A percentile compares a stretch with the other conserved stretches of the same genome.
Conservation (phyloP, 2,113 vertebrate species). For the Hippotragus niger region DNA sequence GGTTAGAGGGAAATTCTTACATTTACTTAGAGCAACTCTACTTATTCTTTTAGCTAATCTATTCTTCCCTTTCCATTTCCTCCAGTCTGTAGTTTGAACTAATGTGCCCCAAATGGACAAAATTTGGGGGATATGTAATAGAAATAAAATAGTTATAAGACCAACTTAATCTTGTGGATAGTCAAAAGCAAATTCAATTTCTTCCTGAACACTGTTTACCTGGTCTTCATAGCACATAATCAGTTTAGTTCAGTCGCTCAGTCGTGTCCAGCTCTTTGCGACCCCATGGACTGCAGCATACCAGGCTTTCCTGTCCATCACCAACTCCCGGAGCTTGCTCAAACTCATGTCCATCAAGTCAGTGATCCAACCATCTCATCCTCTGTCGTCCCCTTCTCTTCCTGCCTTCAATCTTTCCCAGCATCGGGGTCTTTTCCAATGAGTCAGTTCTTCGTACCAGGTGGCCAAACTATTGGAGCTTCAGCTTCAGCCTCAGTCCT, state of each 20-base stretch:
- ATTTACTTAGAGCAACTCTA: not conserved
- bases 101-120: not conserved
- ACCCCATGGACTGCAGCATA: not conserved
- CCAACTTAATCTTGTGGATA: not conserved
- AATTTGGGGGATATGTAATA: not conserved
- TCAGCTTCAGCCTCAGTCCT: not conserved
- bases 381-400: not conserved
- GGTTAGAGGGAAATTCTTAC: not conserved
- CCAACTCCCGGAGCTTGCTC: rapidly evolving
- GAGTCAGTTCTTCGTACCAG: not conserved
- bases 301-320: not conserved
- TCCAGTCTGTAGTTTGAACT: not conserved
- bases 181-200: not conserved
- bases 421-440: not conserved
- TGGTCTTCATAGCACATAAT: conserved; percentile 44
- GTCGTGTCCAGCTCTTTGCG: not conserved
- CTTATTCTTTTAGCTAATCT: not conserved
- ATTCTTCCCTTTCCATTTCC: not conserved
- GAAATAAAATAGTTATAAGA: not conserved
- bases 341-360: not conserved
- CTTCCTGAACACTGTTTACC: not conserved
- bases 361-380: not conserved
- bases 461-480: not conserved
- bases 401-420: not conserved
- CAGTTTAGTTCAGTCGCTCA: not conserved